Conservation (phyloP, 2,888 invertebrate species). For the Sussaba pulchella region DNA sequence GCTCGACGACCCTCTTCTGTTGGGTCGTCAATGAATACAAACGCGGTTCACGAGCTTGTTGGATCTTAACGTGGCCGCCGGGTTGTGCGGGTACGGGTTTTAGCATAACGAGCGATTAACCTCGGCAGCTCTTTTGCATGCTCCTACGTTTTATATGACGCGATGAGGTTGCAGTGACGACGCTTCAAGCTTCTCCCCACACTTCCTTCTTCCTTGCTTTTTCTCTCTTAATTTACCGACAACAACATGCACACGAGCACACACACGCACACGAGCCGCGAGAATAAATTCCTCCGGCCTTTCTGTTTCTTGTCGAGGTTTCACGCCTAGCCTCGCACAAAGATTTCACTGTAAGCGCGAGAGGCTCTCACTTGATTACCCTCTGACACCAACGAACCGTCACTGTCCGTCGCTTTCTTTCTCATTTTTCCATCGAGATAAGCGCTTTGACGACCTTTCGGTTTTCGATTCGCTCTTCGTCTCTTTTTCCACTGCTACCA, state of each 20-base stretch:
- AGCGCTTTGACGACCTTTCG: conserved; percentile 26
- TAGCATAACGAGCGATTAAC: conserved; percentile 29
- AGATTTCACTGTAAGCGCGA: conserved; percentile 33
- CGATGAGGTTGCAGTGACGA: conserved; percentile 12
- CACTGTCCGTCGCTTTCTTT: conserved; percentile 1
- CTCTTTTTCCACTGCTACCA: not conserved
- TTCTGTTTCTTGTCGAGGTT: too few species aligned
- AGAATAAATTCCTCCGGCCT: too few species aligned
- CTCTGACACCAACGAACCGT: conserved; percentile 44
- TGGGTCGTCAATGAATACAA: conserved; percentile 33
- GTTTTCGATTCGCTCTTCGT: conserved; percentile 9
- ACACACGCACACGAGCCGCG: too few species aligned
- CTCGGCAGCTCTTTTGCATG: conserved; percentile 15
- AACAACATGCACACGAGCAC: too few species aligned
- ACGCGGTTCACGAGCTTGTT: conserved; percentile 17
- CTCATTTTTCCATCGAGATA: conserved; percentile 31
- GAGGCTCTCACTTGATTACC: conserved; percentile 18
- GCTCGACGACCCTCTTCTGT: conserved; percentile 32
- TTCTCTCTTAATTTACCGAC: not conserved
- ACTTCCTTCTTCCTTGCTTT: conserved; percentile 22
- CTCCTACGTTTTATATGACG: not conserved
- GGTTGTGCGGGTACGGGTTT: not conserved
- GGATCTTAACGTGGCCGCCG: conserved; percentile 11
- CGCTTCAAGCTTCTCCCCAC: conserved; percentile 33
- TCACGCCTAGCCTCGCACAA: conserved; percentile 22